Base-by-base conservation (phyloP, 2,113 vertebrate genomes). In the Echinops telfairi region DNA sequence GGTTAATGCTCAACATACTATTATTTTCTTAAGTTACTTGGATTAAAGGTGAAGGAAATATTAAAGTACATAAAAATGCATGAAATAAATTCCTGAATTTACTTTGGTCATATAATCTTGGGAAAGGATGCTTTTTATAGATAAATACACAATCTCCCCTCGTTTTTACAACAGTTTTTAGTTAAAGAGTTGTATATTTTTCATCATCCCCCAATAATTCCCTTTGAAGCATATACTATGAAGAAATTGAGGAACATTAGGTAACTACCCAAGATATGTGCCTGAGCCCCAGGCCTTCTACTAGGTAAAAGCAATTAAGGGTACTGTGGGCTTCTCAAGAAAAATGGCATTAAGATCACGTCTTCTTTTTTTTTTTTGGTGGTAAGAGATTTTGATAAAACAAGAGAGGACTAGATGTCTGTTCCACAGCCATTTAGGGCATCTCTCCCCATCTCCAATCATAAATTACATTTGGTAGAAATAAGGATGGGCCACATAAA, bases 11-110 rank as follows among this genome's bases (percentile, higher is more conserved):
- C 47, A 92, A 88, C 17, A 88, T 38, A 10, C 43, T 78, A 88
- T 66, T 64, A 86, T 79, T 86, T 90, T 78, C 80, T 40, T 68
- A 84, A 89, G 11, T 40, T 60, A 73, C 91, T 94, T 17, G 83
- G 25, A 71, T 83, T 71, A 95, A 60, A 89, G 83, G 81, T 77
- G 29, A 86, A 94, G 75, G 76, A 83, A 94, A 76, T 76, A 79
- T 16, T 70, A 38, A 94, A 95, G 71, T 31, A 19, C 36, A 95
- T 36, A 79, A 94, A 84, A 79, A 1, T 43, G 1, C 11, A 16
- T 29, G 83, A 33, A 79, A 71, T 17, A 79, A 75, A 86, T 89
- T 88, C 16, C 20, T 66, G 4, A 70, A 83, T 88, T n/a, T 78
- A 25, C 19, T 29, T 70, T 73, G 29, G 62, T 86, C 70, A n/a